Conservation (phyloP, 2,797 vertebrate species). For the Tenualosa thibaudeaui region DNA sequence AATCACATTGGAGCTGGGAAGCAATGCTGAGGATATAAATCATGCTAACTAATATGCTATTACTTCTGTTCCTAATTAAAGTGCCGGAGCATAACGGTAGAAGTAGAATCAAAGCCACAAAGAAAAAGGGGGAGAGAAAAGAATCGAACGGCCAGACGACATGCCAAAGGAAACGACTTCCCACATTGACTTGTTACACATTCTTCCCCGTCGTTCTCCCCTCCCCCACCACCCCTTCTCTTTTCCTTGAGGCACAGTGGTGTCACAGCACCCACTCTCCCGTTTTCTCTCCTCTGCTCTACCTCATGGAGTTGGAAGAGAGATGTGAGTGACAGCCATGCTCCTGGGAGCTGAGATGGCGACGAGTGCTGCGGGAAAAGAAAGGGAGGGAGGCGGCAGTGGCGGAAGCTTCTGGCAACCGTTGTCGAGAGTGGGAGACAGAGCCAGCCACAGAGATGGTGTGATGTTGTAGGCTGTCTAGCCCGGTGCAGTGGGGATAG, state of each 20-base stretch:
- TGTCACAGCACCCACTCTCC: neutral
- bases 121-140: neutral
- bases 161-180: neutral
- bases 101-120: neutral
- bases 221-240: neutral
- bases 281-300: neutral
- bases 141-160: neutral
- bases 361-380: neutral
- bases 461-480: neutral
- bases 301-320: neutral
- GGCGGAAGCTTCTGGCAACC: conserved; percentile 14
- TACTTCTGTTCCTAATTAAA: conserved; percentile 55
- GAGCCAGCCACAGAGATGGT: neutral
- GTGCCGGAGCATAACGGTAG: conserved; percentile 23
- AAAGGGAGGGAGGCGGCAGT: neutral
- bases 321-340: neutral
- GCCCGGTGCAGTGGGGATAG: neutral
- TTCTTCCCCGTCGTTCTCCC: neutral
- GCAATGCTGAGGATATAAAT: conserved; percentile 49
- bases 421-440: neutral
- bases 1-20: conserved; percentile 45
- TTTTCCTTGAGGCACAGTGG: neutral
- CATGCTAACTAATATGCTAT: conserved; percentile 50
- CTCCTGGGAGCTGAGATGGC: neutral
- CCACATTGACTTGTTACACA: neutral